Evolutionary conservation across 1,140 invertebrate species (phyloP).

Genomic region (Asobara japonica): DNA sequence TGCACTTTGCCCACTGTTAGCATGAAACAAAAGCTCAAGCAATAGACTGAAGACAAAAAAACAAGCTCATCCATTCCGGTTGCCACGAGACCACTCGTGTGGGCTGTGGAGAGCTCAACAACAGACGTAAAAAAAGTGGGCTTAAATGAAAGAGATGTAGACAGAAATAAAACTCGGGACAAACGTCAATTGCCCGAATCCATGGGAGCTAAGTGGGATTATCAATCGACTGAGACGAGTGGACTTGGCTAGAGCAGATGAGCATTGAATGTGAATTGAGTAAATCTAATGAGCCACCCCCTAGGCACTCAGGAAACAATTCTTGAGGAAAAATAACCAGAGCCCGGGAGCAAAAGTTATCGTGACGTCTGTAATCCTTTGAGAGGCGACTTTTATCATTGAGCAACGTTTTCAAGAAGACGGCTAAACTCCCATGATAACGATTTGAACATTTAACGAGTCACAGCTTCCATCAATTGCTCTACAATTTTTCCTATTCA

Average conservation of each 20-base stretch:
- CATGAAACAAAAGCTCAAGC: neutral
- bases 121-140: neutral
- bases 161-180: neutral
- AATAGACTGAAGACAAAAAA: neutral
- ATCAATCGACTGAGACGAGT: constrained; percentile 22
- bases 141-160: neutral
- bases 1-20: neutral
- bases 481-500: too few species aligned
- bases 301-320: constrained; percentile 20
- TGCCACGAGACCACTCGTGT: neutral
- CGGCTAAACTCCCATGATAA: neutral
- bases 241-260: neutral
- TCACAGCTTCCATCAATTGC: neutral
- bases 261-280: constrained; percentile 39
- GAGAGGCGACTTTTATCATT: neutral
- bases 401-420: neutral
- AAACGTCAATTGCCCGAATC: constrained; percentile 10
- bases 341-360: neutral
- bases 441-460: too few species aligned
- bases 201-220: neutral
- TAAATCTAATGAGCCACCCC: constrained; percentile 39
- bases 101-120: neutral
- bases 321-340: constrained; percentile 24
- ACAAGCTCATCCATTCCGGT: neutral
- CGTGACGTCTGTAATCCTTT: constrained; percentile 8